Conservation (phyloP, 2,797 vertebrate genomes). For the Enteromius trimaculatus region DNA sequence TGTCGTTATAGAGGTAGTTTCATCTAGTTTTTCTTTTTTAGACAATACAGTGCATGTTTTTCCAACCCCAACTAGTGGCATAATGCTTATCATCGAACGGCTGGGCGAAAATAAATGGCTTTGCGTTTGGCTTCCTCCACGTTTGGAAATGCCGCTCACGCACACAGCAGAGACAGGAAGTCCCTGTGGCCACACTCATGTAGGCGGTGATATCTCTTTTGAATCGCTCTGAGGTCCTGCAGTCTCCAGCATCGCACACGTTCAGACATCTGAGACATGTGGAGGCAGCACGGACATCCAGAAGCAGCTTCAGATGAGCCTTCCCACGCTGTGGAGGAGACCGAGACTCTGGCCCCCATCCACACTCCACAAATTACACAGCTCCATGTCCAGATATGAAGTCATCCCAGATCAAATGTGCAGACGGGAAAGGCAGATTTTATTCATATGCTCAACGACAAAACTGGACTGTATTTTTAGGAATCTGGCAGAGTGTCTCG, state of each 20-base stretch:
- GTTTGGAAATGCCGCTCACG: background rate
- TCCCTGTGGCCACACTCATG: background rate
- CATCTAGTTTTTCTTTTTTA: background rate
- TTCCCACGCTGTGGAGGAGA: slow-evolving; percentile 66
- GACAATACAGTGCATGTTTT: background rate
- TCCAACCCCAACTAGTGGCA: background rate
- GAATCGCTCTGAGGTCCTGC: slow-evolving; percentile 1
- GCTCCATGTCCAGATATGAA: slow-evolving; percentile 64
- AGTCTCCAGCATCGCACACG: background rate
- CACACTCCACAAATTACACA: slow-evolving; percentile 64
- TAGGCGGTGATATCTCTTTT: slow-evolving; percentile 13
- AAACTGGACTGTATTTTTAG: slow-evolving; percentile 23
- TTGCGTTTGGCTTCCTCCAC: background rate
- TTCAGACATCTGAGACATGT: slow-evolving; percentile 18
- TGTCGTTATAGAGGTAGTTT: background rate
- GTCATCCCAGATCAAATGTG: slow-evolving; percentile 54
- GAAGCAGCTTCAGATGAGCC: slow-evolving; percentile 23
- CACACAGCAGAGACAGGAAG: background rate
- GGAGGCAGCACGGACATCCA: slow-evolving; percentile 12
- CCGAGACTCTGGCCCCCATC: slow-evolving; percentile 59
- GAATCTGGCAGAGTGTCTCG: background rate
- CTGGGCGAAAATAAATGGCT: background rate
- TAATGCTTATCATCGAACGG: background rate
- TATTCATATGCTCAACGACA: slow-evolving; percentile 29
- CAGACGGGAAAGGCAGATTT: slow-evolving; percentile 28